phyloP scores from a whole-genome alignment of 2,888 invertebrate species.

The Mechanitis mazaeus region DNA sequence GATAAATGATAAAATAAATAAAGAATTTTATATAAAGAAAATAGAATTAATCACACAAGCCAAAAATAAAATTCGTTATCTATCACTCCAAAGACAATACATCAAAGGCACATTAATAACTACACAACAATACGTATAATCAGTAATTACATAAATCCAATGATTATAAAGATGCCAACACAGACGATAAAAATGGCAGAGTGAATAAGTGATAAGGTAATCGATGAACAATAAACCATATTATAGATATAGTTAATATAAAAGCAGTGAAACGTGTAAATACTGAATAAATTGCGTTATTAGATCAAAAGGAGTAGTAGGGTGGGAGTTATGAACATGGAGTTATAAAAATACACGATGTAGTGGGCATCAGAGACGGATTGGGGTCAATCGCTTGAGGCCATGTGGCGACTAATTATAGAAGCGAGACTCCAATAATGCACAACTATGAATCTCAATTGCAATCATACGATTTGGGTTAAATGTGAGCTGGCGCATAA shows the following conservation, averaged over 20 bases:
- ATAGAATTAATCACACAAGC: background rate
- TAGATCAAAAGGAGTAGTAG: constrained; percentile 29
- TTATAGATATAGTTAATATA: constrained; percentile 17
- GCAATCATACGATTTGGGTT: constrained; percentile 34
- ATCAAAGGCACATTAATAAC: too few species aligned
- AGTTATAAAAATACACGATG: constrained; percentile 67
- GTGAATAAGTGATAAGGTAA: constrained; percentile 8
- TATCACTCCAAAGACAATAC: too few species aligned
- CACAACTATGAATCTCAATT: constrained; percentile 57
- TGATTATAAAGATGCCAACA: constrained; percentile 12
- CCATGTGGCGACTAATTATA: constrained; percentile 73
- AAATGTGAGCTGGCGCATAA: background rate
- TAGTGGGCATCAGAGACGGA: constrained; percentile 64
- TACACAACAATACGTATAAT: too few species aligned
- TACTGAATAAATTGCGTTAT: constrained; percentile 24
- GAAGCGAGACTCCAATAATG: constrained; percentile 55
- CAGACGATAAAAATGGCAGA: background rate
- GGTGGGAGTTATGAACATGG: constrained; percentile 33
- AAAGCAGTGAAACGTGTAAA: constrained; percentile 23
- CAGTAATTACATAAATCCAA: too few species aligned
- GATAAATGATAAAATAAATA: background rate
- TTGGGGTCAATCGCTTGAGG: constrained; percentile 74
- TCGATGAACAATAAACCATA: too few species aligned
- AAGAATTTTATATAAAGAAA: background rate
- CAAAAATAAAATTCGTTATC: background rate